Base-by-base conservation (phyloP, 2,797 vertebrate genomes). In the Pelodytes ibericus region DNA sequence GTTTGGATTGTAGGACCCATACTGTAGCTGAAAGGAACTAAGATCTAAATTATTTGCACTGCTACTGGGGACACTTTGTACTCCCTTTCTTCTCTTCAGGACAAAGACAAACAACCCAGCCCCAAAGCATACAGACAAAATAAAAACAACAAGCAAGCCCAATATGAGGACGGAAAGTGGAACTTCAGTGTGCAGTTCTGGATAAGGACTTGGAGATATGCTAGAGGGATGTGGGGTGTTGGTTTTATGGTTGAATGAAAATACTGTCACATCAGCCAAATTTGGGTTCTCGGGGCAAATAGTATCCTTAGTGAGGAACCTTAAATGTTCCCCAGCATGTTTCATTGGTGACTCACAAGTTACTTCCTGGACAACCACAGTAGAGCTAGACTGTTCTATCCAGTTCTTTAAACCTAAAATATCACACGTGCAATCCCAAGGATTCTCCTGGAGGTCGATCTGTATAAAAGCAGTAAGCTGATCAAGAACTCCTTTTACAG, bases 391-490 rank as follows among this genome's bases (percentile, higher is more conserved):
- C 74, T 94, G 88, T 82, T 99, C 96, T 85, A 99, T 98, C 97
- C 97, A 99, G 87, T 97, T 96, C 81, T 99, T 97, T 9, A 99
- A 91, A 0, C 95, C 94, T 83, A 99, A 92, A 22, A 98, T 98
- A 76, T 96, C 91, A 68, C 97, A 99, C 0, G 94, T 96, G 85
- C 97, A 99, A 87, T 99, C 96, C 97, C 97, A 99, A 0, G 97
- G 97, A 81, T 99, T 99, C 84, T 99, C 97, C 81, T 99, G 96
- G 18, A 99, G 93, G 82, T 99, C 97, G 3, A 99, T 99, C 89
- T 99, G 97, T 83, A 99, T 97, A 25, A 98, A 95, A 4, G 96
- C 94, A 0, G 96, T 96, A 0, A 99, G 94, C 90, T 99, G 96
- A 82, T 99, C 96, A 24, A 99, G 87, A 29, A 99, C 95, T 0